Percentiles rank a stretch among this genome's conserved stretches.
Conservation (phyloP, 1,140 invertebrate genomes). For the Samia ricini region DNA sequence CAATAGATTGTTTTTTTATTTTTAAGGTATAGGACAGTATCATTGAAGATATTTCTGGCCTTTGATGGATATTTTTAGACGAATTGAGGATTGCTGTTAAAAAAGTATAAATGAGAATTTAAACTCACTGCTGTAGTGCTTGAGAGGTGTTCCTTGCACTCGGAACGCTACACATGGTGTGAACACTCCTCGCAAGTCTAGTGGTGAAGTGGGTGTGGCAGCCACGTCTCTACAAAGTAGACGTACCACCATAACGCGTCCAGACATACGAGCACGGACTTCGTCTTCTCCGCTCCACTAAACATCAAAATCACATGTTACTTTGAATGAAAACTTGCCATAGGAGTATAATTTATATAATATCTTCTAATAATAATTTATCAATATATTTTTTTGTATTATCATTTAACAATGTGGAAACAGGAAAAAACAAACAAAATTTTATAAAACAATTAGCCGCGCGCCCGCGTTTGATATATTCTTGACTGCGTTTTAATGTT, state of each 20-base stretch:
- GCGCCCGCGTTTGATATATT: no score
- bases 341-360: no score
- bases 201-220: constrained; percentile 67
- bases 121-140: constrained; percentile 81
- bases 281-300: constrained; percentile 90
- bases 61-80: no score
- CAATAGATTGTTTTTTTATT: no score
- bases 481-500: no score
- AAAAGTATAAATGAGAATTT: not conserved
- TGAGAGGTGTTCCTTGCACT: constrained; percentile 87
- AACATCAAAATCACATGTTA: not conserved
- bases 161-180: constrained; percentile 91
- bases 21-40: no score
- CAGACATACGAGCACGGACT: constrained; percentile 84
- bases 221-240: constrained; percentile 88
- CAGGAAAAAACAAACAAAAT: no score
- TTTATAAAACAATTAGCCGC: no score
- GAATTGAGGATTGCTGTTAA: not conserved
- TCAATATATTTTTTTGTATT: no score
- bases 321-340: not conserved
- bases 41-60: no score
- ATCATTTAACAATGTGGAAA: no score
- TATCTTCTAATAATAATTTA: no score
- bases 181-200: constrained; percentile 80
- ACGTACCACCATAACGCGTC: constrained; percentile 87